Conservation (phyloP, 2,113 vertebrate genomes). For the Trematomus loennbergii region DNA sequence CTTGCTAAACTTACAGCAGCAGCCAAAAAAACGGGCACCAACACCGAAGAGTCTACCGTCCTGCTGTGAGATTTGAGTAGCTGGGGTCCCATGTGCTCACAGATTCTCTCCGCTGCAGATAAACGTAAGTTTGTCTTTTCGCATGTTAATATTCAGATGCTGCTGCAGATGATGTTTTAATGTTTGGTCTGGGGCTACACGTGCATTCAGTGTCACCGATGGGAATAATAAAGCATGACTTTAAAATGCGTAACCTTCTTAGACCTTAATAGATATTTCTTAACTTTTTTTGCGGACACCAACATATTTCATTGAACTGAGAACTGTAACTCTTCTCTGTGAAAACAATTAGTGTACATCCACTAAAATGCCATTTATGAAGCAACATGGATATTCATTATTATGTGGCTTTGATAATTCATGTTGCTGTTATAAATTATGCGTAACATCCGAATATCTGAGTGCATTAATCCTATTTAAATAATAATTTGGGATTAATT, state of each 20-base stretch:
- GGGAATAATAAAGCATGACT: background rate
- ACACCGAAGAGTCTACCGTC: background rate
- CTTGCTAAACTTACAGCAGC: background rate
- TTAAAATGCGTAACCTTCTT: too few species aligned
- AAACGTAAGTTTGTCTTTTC: constrained; percentile 43
- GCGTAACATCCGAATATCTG: background rate
- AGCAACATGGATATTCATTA: too few species aligned
- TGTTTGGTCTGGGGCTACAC: background rate
- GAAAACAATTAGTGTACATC: too few species aligned
- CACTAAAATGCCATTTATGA: background rate
- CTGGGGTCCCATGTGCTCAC: background rate
- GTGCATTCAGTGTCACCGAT: background rate
- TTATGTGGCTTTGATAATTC: background rate
- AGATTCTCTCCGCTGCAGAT: background rate
- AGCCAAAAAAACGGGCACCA: background rate
- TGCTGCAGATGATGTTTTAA: background rate
- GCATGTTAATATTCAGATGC: background rate
- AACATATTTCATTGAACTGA: background rate
- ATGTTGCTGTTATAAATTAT: background rate
- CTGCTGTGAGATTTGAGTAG: background rate
- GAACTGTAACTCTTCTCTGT: too few species aligned
- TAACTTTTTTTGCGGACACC: background rate
- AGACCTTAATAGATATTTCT: too few species aligned
- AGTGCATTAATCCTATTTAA: background rate
- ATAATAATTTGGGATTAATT: background rate